phyloP scores from a whole-genome alignment of 2,797 vertebrate species.

The Ciconia nigra region DNA sequence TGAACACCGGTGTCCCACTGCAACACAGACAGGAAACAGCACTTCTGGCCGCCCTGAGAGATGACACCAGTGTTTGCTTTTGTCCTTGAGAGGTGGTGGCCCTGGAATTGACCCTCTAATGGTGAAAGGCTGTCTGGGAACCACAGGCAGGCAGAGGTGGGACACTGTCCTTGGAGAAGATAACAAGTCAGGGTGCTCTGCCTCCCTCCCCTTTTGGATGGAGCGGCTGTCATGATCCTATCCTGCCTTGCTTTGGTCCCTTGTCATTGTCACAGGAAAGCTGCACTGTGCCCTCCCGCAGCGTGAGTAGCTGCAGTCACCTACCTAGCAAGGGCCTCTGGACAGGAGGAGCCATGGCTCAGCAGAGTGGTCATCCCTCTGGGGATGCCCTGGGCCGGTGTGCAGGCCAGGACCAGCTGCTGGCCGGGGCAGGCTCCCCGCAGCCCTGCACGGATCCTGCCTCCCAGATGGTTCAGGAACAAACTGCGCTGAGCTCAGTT shows the following conservation, averaged over 20 bases:
- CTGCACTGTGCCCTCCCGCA: not conserved
- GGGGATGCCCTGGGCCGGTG: fast-evolving
- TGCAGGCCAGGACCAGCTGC: not conserved
- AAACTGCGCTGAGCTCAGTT: not conserved
- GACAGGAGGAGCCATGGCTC: not conserved
- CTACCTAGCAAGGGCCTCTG: fast-evolving
- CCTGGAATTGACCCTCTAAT: not conserved
- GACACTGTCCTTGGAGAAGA: not conserved
- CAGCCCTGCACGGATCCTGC: fast-evolving
- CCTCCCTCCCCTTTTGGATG: not conserved
- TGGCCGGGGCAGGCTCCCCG: fast-evolving
- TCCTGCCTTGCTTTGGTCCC: not conserved
- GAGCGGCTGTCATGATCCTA: not conserved
- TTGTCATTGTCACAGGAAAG: not conserved
- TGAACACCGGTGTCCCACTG: not conserved
- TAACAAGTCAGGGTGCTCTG: not conserved
- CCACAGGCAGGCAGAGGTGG: not conserved
- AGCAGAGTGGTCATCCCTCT: not conserved
- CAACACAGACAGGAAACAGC: not conserved
- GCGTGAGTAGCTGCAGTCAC: fast-evolving
- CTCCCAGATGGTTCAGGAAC: fast-evolving
- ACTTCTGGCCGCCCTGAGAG: not conserved
- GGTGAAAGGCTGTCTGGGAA: not conserved
- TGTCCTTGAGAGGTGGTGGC: no score
- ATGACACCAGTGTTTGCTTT: not conserved